phyloP scores from a whole-genome alignment of 2,888 invertebrate species.

The Diarsia mendica region DNA sequence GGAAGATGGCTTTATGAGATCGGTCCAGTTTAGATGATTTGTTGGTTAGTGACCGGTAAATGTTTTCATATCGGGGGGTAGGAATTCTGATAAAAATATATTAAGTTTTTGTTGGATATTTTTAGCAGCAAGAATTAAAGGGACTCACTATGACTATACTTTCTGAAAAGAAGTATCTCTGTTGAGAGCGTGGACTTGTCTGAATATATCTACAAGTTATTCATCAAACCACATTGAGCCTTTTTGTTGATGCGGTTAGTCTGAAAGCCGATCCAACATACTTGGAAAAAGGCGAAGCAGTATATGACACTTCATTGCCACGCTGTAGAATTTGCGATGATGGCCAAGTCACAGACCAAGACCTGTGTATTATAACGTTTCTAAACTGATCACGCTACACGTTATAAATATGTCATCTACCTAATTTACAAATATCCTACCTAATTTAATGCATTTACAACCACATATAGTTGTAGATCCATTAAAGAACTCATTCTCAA shows the following conservation, averaged over 20 bases:
- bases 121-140: neutral
- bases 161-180: neutral
- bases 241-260: too few relatives aligned
- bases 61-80: constrained; percentile 51
- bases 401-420: too few relatives aligned
- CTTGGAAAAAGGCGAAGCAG: too few relatives aligned
- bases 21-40: constrained; percentile 59
- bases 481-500: neutral
- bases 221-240: neutral
- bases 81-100: constrained; percentile 31
- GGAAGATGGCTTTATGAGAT: constrained; percentile 62
- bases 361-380: neutral
- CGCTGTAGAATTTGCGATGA: too few relatives aligned
- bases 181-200: too few relatives aligned
- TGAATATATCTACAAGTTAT: neutral
- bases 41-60: constrained; percentile 62
- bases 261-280: too few relatives aligned
- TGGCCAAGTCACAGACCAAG: neutral
- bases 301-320: too few relatives aligned
- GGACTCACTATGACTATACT: too few relatives aligned
- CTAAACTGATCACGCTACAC: too few relatives aligned
- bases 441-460: neutral
- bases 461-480: neutral
- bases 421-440: neutral
- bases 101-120: constrained; percentile 1